Evolutionary conservation across 92 coral and sea anemone genomes (phyloP).

Genomic region (Montipora capitata): DNA sequence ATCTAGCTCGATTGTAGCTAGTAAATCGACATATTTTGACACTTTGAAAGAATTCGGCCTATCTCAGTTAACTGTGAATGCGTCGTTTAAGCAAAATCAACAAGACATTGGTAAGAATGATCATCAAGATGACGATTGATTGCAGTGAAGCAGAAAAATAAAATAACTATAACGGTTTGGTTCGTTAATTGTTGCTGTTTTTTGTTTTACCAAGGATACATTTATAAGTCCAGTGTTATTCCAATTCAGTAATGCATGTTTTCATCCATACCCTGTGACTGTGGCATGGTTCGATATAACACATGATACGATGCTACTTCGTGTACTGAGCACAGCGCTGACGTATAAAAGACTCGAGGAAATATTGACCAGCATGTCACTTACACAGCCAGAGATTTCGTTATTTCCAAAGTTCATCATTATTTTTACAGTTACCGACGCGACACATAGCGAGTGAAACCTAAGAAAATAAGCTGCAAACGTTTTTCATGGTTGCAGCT

Average conservation of each 20-base stretch:
- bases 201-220: not conserved
- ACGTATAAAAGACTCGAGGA: not conserved
- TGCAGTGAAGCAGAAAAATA: not conserved
- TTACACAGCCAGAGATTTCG: not conserved
- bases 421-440: not conserved
- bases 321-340: not conserved
- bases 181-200: not conserved
- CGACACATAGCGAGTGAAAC: not conserved
- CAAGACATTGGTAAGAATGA: too few relatives aligned
- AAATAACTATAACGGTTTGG: not conserved
- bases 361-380: not conserved
- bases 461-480: not conserved
- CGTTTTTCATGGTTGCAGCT: not conserved
- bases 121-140: not conserved
- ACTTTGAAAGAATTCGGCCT: not conserved
- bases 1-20: not conserved
- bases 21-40: not conserved
- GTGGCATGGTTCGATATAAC: not conserved
- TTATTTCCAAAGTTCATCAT: not conserved
- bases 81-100: not conserved
- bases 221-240: not conserved
- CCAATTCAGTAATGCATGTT: not conserved
- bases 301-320: not conserved
- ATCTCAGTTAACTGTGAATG: not conserved
- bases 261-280: not conserved